Conservation (phyloP, 2,888 invertebrate genomes). For the Osedax frankpressi region DNA sequence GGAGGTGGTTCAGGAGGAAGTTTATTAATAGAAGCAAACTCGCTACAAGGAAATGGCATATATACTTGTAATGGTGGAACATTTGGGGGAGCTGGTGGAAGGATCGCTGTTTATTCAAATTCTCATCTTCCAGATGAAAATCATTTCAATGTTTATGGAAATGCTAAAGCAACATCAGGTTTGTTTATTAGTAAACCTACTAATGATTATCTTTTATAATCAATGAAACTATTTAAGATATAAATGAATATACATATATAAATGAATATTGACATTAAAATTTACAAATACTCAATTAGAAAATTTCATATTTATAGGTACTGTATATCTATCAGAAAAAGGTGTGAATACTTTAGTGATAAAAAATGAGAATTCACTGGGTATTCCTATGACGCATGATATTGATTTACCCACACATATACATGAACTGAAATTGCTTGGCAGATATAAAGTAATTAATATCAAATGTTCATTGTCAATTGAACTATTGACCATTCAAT, state of each 20-base stretch:
- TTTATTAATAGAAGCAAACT: constrained; percentile 1
- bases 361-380: background rate
- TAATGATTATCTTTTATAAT: too few relatives aligned
- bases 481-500: background rate
- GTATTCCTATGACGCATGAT: background rate
- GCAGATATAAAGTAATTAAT: background rate
- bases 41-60: background rate
- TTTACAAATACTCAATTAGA: too few relatives aligned
- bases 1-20: constrained; percentile 18
- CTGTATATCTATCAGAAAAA: background rate
- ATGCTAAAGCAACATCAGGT: background rate
- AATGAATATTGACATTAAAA: too few relatives aligned
- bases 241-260: too few relatives aligned
- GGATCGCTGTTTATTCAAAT: background rate
- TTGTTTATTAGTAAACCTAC: background rate
- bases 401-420: background rate
- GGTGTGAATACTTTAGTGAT: background rate
- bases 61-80: constrained; percentile 5
- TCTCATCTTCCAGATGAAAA: background rate
- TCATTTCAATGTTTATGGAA: background rate
- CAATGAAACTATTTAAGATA: too few relatives aligned
- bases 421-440: background rate
- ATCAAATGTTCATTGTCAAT: background rate
- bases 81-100: constrained; percentile 12
- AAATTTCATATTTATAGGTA: background rate